Evolutionary conservation across 2,113 vertebrate genomes (phyloP).

Genomic region (Ptychochromis oligacanthus): DNA sequence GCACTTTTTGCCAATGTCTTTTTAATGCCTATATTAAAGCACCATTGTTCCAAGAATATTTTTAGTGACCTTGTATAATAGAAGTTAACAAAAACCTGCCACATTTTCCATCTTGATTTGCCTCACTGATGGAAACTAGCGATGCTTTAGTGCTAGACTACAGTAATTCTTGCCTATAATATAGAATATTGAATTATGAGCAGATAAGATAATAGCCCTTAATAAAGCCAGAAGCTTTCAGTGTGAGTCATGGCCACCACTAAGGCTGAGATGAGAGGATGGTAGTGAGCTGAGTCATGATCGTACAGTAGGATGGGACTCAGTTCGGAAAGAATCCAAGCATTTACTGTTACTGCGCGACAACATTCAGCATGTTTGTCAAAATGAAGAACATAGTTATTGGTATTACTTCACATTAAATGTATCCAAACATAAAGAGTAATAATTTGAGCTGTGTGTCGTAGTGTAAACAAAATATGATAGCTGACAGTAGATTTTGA

Average conservation of each 20-base stretch:
- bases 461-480: neutral
- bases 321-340: constrained; percentile 32
- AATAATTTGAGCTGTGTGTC: neutral
- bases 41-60: neutral
- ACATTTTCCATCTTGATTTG: neutral
- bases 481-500: neutral
- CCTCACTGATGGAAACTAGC: neutral
- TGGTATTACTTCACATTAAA: neutral
- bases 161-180: neutral
- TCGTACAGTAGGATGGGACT: constrained; percentile 16
- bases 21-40: neutral
- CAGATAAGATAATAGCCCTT: neutral
- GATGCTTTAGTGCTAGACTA: neutral
- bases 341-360: neutral
- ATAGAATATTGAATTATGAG: neutral
- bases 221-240: constrained; percentile 24
- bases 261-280: constrained; percentile 21
- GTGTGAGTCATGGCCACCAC: constrained; percentile 37
- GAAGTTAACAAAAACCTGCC: neutral
- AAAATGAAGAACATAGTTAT: neutral
- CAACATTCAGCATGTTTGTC: neutral
- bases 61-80: neutral
- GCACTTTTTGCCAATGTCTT: neutral
- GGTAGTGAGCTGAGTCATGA: constrained; percentile 50
- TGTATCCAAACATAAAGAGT: neutral